These are phyloP conservation scores for Pollenia labialis DNA, from an alignment of 2,888 invertebrate species.

Conservation along the genomic window DNA sequence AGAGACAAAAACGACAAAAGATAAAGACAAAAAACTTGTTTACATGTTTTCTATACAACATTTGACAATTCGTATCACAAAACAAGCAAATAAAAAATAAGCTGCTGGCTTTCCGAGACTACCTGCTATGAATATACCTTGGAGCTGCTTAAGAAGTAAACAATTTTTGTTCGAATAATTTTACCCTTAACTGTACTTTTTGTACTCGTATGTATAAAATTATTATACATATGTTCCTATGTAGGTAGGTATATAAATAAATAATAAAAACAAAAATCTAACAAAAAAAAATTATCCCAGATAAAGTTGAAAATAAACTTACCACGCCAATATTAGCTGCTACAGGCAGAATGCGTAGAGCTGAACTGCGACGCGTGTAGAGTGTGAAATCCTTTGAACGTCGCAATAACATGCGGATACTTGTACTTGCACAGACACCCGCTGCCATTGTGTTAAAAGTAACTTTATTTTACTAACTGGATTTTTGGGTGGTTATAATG, in stretches of 20 bases:
- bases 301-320: slow-evolving; percentile 36
- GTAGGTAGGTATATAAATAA: slow-evolving; percentile 3
- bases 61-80: too few species aligned
- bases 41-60: too few species aligned
- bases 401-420: slow-evolving; percentile 86
- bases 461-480: neutral
- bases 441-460: slow-evolving; percentile 85
- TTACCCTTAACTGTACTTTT: too few species aligned
- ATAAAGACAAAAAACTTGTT: too few species aligned
- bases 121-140: too few species aligned
- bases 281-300: neutral
- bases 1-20: too few species aligned
- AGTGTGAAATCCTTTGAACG: slow-evolving; percentile 86
- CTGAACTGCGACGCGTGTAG: slow-evolving; percentile 74
- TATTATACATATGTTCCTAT: too few species aligned
- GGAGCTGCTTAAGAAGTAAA: too few species aligned
- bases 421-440: slow-evolving; percentile 86
- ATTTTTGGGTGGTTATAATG: neutral
- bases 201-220: neutral
- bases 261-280: neutral
- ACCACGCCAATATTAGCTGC: slow-evolving; percentile 63
- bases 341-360: slow-evolving; percentile 82
- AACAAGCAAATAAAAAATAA: too few species aligned
- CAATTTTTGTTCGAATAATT: too few species aligned
- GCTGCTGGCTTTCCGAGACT: too few species aligned